Evolutionary conservation across 2,888 invertebrate genomes (phyloP).

Genomic region (Ophioninae sp.): DNA sequence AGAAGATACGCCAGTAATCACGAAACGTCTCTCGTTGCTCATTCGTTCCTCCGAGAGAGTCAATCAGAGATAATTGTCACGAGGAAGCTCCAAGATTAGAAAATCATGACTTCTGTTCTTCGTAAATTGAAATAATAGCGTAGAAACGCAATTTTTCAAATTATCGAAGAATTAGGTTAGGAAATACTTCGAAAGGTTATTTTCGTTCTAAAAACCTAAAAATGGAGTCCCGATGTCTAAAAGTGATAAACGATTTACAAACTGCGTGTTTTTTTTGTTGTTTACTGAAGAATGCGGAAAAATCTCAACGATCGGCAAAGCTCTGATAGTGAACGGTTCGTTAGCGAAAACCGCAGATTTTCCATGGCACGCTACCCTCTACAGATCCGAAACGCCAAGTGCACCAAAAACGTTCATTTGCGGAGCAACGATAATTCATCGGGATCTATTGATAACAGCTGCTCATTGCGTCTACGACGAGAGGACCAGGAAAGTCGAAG

Average conservation of each 20-base stretch:
- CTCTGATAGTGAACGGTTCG: slow-evolving; percentile 72
- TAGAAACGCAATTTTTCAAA: not conserved
- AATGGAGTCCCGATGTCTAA: no score
- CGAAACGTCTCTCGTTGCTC: not conserved
- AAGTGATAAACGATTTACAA: no score
- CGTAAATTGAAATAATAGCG: not conserved
- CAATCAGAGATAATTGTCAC: slow-evolving; percentile 28
- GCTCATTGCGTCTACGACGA: slow-evolving; percentile 80
- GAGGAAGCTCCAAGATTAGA: no score
- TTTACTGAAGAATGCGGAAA: slow-evolving; percentile 76
- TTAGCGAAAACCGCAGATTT: slow-evolving; percentile 74
- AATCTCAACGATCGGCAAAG: slow-evolving; percentile 24
- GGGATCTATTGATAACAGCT: slow-evolving; percentile 78
- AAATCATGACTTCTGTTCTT: no score
- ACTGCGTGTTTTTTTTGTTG: no score
- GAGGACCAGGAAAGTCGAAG: slow-evolving; percentile 47
- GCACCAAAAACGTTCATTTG: slow-evolving; percentile 74
- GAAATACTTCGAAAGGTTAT: no score
- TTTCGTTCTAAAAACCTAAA: no score
- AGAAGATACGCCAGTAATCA: not conserved
- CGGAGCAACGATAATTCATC: slow-evolving; percentile 78
- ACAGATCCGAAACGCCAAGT: slow-evolving; percentile 59
- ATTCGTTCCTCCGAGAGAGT: slow-evolving; percentile 1
- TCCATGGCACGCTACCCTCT: slow-evolving; percentile 80
- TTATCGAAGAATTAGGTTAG: no score